Evolutionary conservation across 2,797 vertebrate genomes (phyloP).

Genomic region (Pipistrellus kuhlii): DNA sequence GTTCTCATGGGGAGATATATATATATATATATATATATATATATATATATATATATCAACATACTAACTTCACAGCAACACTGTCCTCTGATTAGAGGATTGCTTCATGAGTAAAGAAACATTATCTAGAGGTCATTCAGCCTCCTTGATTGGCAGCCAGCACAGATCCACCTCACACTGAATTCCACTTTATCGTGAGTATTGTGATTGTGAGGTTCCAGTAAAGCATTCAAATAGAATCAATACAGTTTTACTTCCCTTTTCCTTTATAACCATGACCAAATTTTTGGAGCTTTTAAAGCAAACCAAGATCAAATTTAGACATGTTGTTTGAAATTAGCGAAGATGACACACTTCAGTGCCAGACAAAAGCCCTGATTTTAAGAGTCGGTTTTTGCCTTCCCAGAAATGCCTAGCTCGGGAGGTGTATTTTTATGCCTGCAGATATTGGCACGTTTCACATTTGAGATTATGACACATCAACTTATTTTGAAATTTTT

Average conservation of each 20-base stretch:
- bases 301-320: constrained; percentile 76
- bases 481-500: constrained; percentile 91
- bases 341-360: constrained; percentile 74
- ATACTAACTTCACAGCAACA: constrained; percentile 27
- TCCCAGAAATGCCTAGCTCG: constrained; percentile 82
- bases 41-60: constrained; percentile 52
- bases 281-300: constrained; percentile 66
- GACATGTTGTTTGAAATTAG: constrained; percentile 67
- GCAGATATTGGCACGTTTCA: constrained; percentile 88
- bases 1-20: not conserved
- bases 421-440: constrained; percentile 84
- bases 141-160: constrained; percentile 16
- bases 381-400: constrained; percentile 82
- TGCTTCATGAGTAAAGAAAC: constrained; percentile 16
- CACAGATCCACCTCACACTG: constrained; percentile 6
- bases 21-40: constrained; percentile 30
- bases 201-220: constrained; percentile 36
- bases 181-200: constrained; percentile 52
- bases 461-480: constrained; percentile 90
- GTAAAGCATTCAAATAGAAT: constrained; percentile 58
- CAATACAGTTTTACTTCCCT: constrained; percentile 62
- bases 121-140: constrained; percentile 14
- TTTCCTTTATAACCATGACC: constrained; percentile 50
- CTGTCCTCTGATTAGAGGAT: constrained; percentile 27
- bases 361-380: constrained; percentile 78